Evolutionary conservation across 2,888 invertebrate species (phyloP).

Genomic region (Tortricodes alternella): DNA sequence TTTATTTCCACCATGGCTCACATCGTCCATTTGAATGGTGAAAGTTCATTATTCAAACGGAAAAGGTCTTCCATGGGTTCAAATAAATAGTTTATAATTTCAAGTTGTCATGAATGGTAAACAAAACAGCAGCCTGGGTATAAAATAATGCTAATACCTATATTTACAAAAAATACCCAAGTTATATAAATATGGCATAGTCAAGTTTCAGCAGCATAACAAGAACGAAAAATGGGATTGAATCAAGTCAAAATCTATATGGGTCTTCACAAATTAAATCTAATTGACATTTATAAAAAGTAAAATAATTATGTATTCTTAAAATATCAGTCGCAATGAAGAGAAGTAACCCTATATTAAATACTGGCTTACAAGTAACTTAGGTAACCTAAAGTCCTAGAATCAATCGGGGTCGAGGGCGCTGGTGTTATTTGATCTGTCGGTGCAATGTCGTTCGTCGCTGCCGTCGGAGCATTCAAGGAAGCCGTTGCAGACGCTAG

Average conservation of each 20-base stretch:
- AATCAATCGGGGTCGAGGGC: constrained; percentile 61
- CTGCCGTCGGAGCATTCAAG: constrained; percentile 90
- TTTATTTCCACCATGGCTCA: constrained; percentile 65
- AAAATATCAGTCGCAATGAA: constrained; percentile 77
- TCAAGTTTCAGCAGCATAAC: constrained; percentile 22
- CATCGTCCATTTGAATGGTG: constrained; percentile 75
- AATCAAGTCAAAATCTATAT: constrained; percentile 9
- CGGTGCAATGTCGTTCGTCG: constrained; percentile 85
- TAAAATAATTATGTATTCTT: constrained; percentile 55
- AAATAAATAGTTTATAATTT: constrained; percentile 68
- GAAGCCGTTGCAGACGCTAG: constrained; percentile 89
- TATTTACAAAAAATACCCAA: constrained; percentile 68
- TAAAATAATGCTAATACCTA: constrained; percentile 50
- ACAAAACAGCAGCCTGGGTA: constrained; percentile 52
- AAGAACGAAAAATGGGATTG: constrained; percentile 30
- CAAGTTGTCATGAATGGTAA: constrained; percentile 52
- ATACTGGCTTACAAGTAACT: constrained; percentile 66
- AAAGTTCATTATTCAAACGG: constrained; percentile 63
- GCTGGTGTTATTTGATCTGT: constrained; percentile 51
- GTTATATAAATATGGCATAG: constrained; percentile 54
- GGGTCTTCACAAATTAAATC: constrained; percentile 31
- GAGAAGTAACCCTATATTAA: constrained; percentile 56
- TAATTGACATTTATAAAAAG: constrained; percentile 41
- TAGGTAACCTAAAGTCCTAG: constrained; percentile 28
- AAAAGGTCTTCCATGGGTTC: constrained; percentile 75